Base-by-base conservation (phyloP, 1,140 invertebrate genomes). In the Wiebesia pumilae region DNA sequence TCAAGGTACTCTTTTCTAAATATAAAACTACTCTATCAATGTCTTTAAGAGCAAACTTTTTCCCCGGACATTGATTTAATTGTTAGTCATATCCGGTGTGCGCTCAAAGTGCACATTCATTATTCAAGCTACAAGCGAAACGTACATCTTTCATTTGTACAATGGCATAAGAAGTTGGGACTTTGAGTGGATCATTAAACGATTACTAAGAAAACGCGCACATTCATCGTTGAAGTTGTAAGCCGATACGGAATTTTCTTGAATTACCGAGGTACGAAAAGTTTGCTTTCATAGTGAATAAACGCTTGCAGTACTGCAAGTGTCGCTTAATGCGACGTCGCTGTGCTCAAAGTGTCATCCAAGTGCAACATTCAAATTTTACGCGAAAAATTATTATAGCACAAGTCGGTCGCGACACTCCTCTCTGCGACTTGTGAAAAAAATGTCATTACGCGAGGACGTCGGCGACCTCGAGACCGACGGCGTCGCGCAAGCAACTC, bases 401-500 rank as follows among this genome's bases (percentile, higher is more conserved):
- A 54, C 10, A 54, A 2, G 51, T 19, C 51, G 51, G 19, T 16
- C 24, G 10, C 69, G n/a, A 3, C 19, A 12, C 21, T 40, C 69
- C 69, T 24, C 69, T 24, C 14, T 43, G 24, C 24, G 71, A 75
- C 71, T 40, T 75, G n/a, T n/a, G n/a, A 75, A 54, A 73, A 79
- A 77, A 79, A 54, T 58, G 47, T 79, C 77, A 79, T 79, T 79
- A 79, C 54, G 24, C 24, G 0, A 16, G 27, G 40, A 14, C 47
- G 77, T 3, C 7, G 51, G 35, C 54, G 21, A 33, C 6, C 40
- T 30, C 80, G 40, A 0, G 58, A 47, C 40, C 40, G 24, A 33
- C 24, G 0, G 24, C 14, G n/a, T 9, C 65, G 14, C 71, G 38
- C 33, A 73, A 38, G 80, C 62, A 43, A 69, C 47, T 81, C 71